Conservation (phyloP, 2,888 invertebrate species). For the Drosophila paranaensis region DNA sequence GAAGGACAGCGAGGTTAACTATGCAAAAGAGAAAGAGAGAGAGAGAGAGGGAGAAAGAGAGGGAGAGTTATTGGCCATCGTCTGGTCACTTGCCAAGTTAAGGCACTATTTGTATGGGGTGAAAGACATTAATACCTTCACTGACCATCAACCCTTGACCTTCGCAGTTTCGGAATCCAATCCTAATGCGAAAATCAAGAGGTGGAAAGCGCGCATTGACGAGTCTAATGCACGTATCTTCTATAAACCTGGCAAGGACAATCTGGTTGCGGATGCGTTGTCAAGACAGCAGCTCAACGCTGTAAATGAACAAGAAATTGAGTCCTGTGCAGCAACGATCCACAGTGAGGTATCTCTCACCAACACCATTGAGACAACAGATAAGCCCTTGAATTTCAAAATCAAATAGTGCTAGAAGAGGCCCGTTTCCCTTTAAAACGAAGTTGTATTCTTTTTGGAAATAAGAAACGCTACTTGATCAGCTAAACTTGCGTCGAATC, state of each 20-base stretch:
- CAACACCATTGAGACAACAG: constrained; percentile 1
- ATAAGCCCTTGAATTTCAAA: constrained; percentile 1
- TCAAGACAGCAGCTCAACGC: constrained; percentile 3
- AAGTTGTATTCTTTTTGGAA: not conserved
- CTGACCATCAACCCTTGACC: too few species aligned
- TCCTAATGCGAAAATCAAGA: not conserved
- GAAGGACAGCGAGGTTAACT: not conserved
- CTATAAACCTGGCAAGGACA: too few species aligned
- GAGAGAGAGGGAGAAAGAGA: too few species aligned
- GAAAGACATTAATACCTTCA: too few species aligned
- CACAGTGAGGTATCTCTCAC: too few species aligned
- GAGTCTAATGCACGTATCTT: not conserved
- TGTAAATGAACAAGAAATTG: constrained; percentile 1
- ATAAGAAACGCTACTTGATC: constrained; percentile 3
- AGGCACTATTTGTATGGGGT: too few species aligned
- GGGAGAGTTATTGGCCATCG: too few species aligned
- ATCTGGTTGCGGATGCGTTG: constrained; percentile 1
- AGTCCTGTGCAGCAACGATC: too few species aligned
- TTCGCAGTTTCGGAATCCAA: too few species aligned
- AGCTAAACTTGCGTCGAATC: constrained; percentile 6
- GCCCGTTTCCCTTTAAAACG: not conserved
- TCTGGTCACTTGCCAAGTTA: too few species aligned
- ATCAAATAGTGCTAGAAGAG: constrained; percentile 1
- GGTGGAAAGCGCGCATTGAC: constrained; percentile 3
- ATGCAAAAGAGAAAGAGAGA: too few species aligned